These are phyloP conservation scores for Drosophila insularis DNA, from an alignment of 1,140 invertebrate genomes.

Conservation along the genomic window DNA sequence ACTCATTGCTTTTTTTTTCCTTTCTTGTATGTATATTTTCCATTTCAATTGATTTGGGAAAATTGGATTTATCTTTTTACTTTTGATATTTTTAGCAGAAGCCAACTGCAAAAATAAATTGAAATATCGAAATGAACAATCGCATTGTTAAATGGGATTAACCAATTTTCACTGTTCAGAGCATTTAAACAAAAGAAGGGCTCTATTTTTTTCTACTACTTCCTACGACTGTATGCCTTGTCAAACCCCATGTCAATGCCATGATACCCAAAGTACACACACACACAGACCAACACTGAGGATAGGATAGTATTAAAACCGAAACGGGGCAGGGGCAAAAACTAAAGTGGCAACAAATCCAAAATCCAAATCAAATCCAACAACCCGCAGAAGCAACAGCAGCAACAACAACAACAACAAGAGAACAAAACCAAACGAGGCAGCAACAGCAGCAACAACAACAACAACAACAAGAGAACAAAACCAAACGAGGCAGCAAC, in stretches of 20 bases:
- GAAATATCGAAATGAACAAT: conserved; percentile 53
- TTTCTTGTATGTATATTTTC: not conserved
- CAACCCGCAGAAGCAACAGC: conserved; percentile 40
- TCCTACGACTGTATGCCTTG: conserved; percentile 29
- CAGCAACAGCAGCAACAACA: conserved; percentile 20
- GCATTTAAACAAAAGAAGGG: conserved; percentile 14
- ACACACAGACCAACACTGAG: not conserved
- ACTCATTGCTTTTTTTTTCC: no score
- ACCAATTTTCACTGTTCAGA: conserved; percentile 23
- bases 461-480: conserved; percentile 15
- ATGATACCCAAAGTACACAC: conserved; percentile 35
- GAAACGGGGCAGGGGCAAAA: conserved; percentile 14
- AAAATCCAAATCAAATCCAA: conserved; percentile 42
- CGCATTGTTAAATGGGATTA: conserved; percentile 32
- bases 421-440: conserved; percentile 10
- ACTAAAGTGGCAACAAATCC: conserved; percentile 48
- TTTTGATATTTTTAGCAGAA: conserved; percentile 40
- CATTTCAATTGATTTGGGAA: conserved; percentile 1
- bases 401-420: conserved; percentile 5
- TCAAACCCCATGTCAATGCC: conserved; percentile 49
- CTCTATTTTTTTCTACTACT: conserved; percentile 1
- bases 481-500: not conserved
- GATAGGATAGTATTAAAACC: not conserved
- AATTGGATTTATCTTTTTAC: not conserved
- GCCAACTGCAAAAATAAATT: conserved; percentile 34